phyloP scores from a whole-genome alignment of 2,888 invertebrate species.

The Scaptomyza polygonia region DNA sequence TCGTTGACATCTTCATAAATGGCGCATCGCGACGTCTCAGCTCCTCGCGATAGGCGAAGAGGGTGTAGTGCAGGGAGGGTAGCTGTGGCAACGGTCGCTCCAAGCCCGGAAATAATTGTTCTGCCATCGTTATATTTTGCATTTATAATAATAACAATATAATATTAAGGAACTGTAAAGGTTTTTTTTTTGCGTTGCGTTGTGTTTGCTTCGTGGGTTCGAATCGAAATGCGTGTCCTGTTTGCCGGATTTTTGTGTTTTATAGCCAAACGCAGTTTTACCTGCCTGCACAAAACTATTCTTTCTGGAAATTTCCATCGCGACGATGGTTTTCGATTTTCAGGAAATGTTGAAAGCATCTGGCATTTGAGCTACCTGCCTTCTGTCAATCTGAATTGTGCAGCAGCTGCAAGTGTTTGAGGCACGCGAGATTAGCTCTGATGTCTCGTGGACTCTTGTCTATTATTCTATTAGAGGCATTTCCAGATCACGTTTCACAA shows the following conservation, averaged over 20 bases:
- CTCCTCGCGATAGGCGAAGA: slow-evolving; percentile 69
- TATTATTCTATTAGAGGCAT: slow-evolving; percentile 32
- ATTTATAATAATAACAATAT: not conserved
- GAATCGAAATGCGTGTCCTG: slow-evolving; percentile 31
- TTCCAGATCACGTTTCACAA: slow-evolving; percentile 21
- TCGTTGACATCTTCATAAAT: slow-evolving; percentile 71
- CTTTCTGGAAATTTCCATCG: slow-evolving; percentile 32
- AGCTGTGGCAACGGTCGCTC: slow-evolving; percentile 66
- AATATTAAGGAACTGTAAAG: slow-evolving; percentile 19
- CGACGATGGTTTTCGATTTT: slow-evolving; percentile 29
- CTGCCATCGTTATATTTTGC: slow-evolving; percentile 48
- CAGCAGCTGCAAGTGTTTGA: slow-evolving; percentile 63
- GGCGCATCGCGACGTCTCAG: slow-evolving; percentile 63
- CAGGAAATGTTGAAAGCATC: slow-evolving; percentile 45
- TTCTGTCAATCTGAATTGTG: slow-evolving; percentile 7
- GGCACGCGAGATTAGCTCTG: slow-evolving; percentile 68
- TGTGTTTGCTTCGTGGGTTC: slow-evolving; percentile 32
- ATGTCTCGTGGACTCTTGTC: slow-evolving; percentile 10
- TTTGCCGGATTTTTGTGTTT: slow-evolving; percentile 29
- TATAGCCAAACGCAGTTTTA: slow-evolving; percentile 44
- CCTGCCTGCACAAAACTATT: slow-evolving; percentile 5
- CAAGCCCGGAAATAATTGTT: slow-evolving; percentile 62
- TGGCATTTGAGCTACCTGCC: slow-evolving; percentile 63
- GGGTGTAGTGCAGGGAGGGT: slow-evolving; percentile 65
- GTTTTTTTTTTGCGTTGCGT: too few relatives aligned